Evolutionary conservation across 2,113 vertebrate species (phyloP).

Genomic region (Sakesphorus luctuosus): DNA sequence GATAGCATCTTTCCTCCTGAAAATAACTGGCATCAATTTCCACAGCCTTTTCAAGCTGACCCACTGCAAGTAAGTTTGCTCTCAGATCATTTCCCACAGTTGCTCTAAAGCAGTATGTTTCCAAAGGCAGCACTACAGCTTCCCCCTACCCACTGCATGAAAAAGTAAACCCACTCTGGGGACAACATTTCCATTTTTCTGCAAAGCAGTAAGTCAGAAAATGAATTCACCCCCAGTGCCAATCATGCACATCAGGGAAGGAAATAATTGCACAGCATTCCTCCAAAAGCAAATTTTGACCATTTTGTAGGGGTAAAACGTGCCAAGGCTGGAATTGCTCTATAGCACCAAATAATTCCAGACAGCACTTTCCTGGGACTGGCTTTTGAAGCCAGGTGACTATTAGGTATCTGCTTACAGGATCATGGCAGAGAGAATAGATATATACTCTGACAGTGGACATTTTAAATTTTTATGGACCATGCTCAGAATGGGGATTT

Average conservation of each 20-base stretch:
- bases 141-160: neutral
- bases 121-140: neutral
- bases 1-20: neutral
- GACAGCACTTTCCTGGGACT: neutral
- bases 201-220: neutral
- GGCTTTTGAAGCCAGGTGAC: neutral
- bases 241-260: neutral
- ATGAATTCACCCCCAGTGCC: neutral
- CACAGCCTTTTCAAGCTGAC: neutral
- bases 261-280: neutral
- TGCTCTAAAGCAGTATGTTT: neutral
- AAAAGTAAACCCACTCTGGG: neutral
- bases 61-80: neutral
- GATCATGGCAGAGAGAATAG: neutral
- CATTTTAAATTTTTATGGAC: neutral
- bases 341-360: neutral
- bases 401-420: neutral
- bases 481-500: neutral
- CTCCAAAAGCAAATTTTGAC: neutral
- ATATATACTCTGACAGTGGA: neutral
- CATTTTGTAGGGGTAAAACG: neutral
- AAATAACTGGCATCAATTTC: neutral
- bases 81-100: accelerated
- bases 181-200: neutral
- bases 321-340: neutral